Evolutionary conservation across 2,888 invertebrate species (phyloP), one percentile per base, ranked within the genome.

Genomic region (Agriotes lineatus): DNA sequence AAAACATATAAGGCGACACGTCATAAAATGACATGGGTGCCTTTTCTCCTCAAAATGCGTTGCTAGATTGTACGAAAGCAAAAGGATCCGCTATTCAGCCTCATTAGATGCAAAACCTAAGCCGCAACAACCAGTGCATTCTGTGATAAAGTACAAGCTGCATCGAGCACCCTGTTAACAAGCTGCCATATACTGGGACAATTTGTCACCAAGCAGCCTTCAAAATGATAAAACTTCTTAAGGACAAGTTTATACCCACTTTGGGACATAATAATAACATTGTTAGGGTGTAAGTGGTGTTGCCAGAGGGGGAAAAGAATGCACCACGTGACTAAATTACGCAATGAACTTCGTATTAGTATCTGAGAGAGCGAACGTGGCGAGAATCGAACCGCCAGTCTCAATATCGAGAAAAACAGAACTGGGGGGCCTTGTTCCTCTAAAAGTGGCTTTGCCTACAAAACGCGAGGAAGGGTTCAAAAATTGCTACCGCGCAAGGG

Each of bases 291-390:
- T 77, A 75, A 76, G 76, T 77, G 75, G 75, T 74, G 75, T 75
- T 72, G 61, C 74, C 67, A 73, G 73, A 72, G 75, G 75, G 76
- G 69, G 60, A 74, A 79, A 82, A 81, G 82, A 82, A 82, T 81
- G 79, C 79, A 75, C 77, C 82, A 81, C 83, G 84, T 84, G 84
- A 84, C 83, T 79, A 79, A 83, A 83, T 83, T 83, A 80, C 82
- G 78, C 80, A 82, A 82, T 81, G 82, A 82, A 80, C 76, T 76
- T 73, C 79, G 82, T 81, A 82, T 83, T 82, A 82, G 79, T 72
- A 62, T 56, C 48, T 70, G 64, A 67, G 67, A 70, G 67, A 60
- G 67, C 59, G 62, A 54, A 70, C 63, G 69, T 69, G 66, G 66
- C 30, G 52, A 25, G 71, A 68, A 69, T 71, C 54, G 62, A 69